phyloP scores from a whole-genome alignment of 2,888 invertebrate species.

The Acanthosepion esculentum region DNA sequence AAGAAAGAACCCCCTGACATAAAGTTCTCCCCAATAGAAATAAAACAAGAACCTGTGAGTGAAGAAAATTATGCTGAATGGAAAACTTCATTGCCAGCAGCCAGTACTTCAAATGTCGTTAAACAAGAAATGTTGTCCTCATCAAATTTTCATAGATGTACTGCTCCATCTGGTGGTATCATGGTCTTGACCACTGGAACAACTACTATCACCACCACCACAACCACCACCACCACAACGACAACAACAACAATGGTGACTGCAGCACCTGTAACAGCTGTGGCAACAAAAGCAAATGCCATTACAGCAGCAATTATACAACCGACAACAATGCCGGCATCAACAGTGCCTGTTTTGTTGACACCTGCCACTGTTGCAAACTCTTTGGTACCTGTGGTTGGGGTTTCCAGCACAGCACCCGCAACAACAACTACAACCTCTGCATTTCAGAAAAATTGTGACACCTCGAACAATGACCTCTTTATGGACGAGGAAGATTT shows the following conservation, averaged over 20 bases:
- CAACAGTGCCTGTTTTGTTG: constrained; percentile 3
- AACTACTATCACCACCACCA: background rate
- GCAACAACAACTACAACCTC: background rate
- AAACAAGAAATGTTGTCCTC: constrained; percentile 41
- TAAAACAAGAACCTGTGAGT: constrained; percentile 40
- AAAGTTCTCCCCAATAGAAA: background rate
- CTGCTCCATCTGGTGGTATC: background rate
- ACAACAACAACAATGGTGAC: background rate
- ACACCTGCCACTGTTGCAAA: constrained; percentile 34
- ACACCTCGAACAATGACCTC: constrained; percentile 42
- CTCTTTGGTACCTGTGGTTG: constrained; percentile 5
- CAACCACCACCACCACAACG: background rate
- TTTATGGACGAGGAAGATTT: constrained; percentile 45
- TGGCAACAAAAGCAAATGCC: background rate
- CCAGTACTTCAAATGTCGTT: constrained; percentile 10
- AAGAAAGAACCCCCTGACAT: constrained; percentile 45
- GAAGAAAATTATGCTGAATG: constrained; percentile 41
- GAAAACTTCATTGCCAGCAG: constrained; percentile 37
- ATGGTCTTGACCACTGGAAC: background rate
- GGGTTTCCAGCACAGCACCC: background rate
- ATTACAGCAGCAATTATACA: background rate
- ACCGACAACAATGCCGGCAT: background rate
- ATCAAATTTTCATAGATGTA: constrained; percentile 24
- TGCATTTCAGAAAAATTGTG: constrained; percentile 42
- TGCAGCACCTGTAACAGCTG: background rate